Evolutionary conservation across 2,888 invertebrate genomes (phyloP), one percentile per base, ranked within the genome.

Genomic region (Lasius platythorax): DNA sequence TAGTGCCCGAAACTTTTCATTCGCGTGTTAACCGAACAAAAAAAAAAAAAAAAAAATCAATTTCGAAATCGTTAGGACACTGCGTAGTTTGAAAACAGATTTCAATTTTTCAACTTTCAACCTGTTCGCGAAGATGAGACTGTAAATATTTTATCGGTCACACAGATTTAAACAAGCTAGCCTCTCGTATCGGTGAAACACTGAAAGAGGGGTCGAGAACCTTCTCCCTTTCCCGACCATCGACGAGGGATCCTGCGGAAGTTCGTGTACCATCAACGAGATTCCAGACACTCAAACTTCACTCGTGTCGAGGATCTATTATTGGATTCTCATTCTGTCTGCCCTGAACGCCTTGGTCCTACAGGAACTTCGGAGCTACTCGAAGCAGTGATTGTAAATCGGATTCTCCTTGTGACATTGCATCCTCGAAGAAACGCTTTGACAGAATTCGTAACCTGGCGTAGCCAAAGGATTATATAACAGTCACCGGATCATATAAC

Each of bases 121-220:
- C 70, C 70, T 58, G 67, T 56, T 43, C 9, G 18, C 15, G 28
- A 81, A 56, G 68, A 74, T 37, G 9, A 11, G n/a, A 5, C 37
- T 61, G 81, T 53, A 66, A 84, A 72, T 66, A 30, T 37, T 66
- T 73, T 64, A 68, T 70, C 72, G 46, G 63, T 64, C 46, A 40
- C 72, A 46, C 43, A 68, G 61, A 33, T 79, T 79, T 70, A 37
- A 72, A 82, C 53, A 30, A 81, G 40, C 56, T 50, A 61, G 53
- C 43, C 23, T 23, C n/a, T 56, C 46, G 83, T 46, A 33, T 28
- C 70, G 68, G 66, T 64, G 66, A 85, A 87, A 86, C 67, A 82
- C 18, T 40, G 61, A 87, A 53, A 53, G 87, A 85, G 79, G 61
- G 85, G 85, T 88, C 87, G 86, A 87, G 88, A 79, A 88, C 66